Evolutionary conservation across 1,140 invertebrate species (phyloP).

Genomic region (Drosophila lacertosa): DNA sequence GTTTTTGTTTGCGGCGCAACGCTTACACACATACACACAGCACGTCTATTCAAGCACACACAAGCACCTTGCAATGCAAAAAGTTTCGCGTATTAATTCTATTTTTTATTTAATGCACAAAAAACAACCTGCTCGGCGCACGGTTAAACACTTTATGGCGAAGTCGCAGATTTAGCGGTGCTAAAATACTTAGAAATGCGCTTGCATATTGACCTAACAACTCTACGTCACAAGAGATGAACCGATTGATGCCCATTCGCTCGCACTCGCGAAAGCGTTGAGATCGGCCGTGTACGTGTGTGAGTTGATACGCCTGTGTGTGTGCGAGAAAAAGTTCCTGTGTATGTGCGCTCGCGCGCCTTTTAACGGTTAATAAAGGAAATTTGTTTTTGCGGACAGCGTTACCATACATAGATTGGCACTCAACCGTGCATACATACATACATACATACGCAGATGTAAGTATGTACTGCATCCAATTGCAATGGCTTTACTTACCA

Average conservation of each 20-base stretch:
- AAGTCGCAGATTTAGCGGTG: neutral
- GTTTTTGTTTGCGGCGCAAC: neutral
- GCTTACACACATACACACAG: conserved; percentile 25
- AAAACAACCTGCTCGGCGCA: neutral
- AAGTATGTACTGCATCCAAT: neutral
- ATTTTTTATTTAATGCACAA: neutral
- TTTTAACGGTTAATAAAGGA: conserved; percentile 18
- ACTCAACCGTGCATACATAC: neutral
- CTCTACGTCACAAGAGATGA: neutral
- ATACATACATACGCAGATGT: neutral
- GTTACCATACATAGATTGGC: conserved; percentile 16
- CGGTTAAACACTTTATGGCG: conserved; percentile 19
- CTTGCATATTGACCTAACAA: conserved; percentile 1
- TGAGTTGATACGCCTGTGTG: neutral
- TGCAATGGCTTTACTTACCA: conserved; percentile 35
- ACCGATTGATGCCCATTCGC: conserved; percentile 1
- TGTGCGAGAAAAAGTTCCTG: conserved; percentile 1
- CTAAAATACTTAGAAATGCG: neutral
- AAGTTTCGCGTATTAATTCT: neutral
- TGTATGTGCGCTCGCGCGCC: neutral
- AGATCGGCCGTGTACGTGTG: neutral
- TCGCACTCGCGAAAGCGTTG: neutral
- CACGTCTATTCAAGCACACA: conserved; percentile 17
- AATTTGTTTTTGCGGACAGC: conserved; percentile 1
- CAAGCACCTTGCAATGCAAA: conserved; percentile 7